These are phyloP conservation scores for Lates japonicus DNA, from an alignment of 2,797 vertebrate genomes.

Conservation along the genomic window DNA sequence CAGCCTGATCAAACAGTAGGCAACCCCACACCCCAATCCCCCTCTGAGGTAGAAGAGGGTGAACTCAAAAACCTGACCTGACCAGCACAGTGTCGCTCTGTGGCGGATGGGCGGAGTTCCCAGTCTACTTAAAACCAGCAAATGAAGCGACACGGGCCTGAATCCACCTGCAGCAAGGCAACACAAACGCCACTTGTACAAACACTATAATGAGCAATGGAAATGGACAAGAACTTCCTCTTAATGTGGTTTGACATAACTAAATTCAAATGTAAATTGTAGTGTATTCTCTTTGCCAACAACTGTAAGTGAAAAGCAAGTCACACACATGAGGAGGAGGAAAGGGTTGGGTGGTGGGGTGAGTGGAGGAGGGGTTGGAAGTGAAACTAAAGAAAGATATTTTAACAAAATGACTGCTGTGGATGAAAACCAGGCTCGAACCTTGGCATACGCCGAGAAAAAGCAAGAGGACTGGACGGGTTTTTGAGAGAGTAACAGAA, in stretches of 20 bases:
- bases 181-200: neutral
- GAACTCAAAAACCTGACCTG: slow-evolving; percentile 18
- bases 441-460: slow-evolving; percentile 28
- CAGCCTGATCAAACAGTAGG: slow-evolving; percentile 67
- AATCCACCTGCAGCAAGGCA: neutral
- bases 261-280: neutral
- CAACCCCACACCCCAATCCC: slow-evolving; percentile 3
- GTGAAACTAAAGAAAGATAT: neutral
- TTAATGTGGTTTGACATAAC: neutral
- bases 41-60: slow-evolving; percentile 37
- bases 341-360: neutral
- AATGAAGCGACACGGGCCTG: neutral
- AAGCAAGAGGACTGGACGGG: slow-evolving; percentile 28
- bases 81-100: slow-evolving; percentile 18
- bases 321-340: neutral
- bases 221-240: neutral
- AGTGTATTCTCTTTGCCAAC: neutral
- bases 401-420: slow-evolving; percentile 15
- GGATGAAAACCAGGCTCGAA: slow-evolving; percentile 41
- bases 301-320: neutral
- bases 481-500: slow-evolving; percentile 24
- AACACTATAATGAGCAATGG: neutral
- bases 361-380: neutral
- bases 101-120: slow-evolving; percentile 23
- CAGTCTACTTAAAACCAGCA: slow-evolving; percentile 23